Base-by-base conservation (phyloP, 2,888 invertebrate species). In the Formica aserva region DNA sequence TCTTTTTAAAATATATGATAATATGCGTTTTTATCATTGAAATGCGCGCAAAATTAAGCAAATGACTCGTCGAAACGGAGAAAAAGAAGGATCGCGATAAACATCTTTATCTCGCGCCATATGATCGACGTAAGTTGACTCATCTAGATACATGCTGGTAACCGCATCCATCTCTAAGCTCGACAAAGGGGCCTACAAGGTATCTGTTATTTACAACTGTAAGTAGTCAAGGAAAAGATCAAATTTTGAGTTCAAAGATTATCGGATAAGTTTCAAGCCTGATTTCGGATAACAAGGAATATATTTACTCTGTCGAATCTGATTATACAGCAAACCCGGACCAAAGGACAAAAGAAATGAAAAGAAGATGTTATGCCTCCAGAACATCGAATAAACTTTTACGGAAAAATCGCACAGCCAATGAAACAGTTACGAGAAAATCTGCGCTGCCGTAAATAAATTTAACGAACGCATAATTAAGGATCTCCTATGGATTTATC, bases 21-120 rank as follows among this genome's bases (percentile, higher is more conserved):
- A 60, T 60, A n/a, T 18, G 22, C 15, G 26, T 55, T 18, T 4
- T 6, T n/a, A 26, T 41, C 29, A 8, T 60, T 29, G 3, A 11
- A 60, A 29, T 38, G n/a, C 48, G 66, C 26, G 26, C 52, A 67
- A 76, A 69, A 66, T 76, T 66, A 35, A 32, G 38, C 35, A 38
- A 67, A 35, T 52, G 26, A 32, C 13, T 11, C 11, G 22, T 52
- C 22, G 45, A 75, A 22, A 66, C 67, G 35, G 18, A 76, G 15
- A 66, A 69, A 1, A 76, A 75, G 22, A 75, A 76, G n/a, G 76
- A 76, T 67, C 35, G 52, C 11, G 76, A 76, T 76, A 66, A 52
- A 52, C 18, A 26, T 55, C 35, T 52, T 76, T 76, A 76, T 76
- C 76, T 67, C 13, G 1, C 32, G 1, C 13, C 18, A 18, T 26